These are phyloP conservation scores for Polyploca ridens DNA, from an alignment of 2,888 invertebrate genomes.

Conservation along the genomic window DNA sequence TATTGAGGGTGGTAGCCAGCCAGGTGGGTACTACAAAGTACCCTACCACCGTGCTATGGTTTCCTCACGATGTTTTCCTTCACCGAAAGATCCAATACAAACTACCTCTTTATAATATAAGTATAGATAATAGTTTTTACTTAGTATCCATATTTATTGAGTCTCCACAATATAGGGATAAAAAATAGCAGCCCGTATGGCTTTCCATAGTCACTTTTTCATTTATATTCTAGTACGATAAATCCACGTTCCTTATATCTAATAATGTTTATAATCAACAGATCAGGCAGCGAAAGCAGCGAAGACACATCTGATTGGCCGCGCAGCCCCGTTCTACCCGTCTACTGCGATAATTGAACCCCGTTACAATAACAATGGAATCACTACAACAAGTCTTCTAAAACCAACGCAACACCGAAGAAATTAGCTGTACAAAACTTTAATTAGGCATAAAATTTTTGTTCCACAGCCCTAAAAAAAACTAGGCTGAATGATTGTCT, in stretches of 20 bases:
- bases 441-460: neutral
- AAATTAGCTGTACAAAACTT: conserved; percentile 6
- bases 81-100: too few relatives aligned
- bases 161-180: too few relatives aligned
- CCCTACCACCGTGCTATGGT: too few relatives aligned
- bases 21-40: too few relatives aligned
- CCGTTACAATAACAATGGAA: conserved; percentile 5
- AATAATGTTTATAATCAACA: conserved; percentile 40
- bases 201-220: too few relatives aligned
- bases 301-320: conserved; percentile 86
- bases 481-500: conserved; percentile 7
- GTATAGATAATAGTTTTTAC: too few relatives aligned
- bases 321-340: conserved; percentile 86
- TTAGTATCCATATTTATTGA: too few relatives aligned
- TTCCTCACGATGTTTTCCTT: too few relatives aligned
- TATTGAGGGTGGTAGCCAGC: too few relatives aligned
- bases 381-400: conserved; percentile 1
- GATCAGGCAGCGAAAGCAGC: conserved; percentile 87
- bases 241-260: neutral
- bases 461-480: neutral
- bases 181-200: too few relatives aligned
- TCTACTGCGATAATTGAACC: conserved; percentile 75
- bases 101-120: too few relatives aligned
- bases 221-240: too few relatives aligned
- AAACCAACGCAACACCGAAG: conserved; percentile 3